Base-by-base conservation (phyloP, 2,888 invertebrate genomes). In the Alitta virens region DNA sequence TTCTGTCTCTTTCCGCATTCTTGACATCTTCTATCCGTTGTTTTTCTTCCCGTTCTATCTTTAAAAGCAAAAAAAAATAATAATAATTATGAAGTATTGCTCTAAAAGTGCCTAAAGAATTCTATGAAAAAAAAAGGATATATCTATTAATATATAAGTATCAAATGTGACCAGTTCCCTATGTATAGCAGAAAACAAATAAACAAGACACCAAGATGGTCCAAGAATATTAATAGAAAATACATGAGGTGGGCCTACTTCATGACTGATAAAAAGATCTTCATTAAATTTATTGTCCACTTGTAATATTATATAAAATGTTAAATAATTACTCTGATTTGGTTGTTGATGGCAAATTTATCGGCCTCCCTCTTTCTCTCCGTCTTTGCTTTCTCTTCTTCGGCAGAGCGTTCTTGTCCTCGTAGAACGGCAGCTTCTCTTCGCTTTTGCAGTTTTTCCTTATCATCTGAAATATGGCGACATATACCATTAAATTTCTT, bases 21-120 rank as follows among this genome's bases (percentile, higher is more conserved):
- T 87, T 87, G 54, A 88, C 84, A 0, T 82, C 77, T 63, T 89
- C 87, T 81, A 91, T 90, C 67, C 86, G 75, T 46, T 85, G 79
- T 65, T 88, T 85, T 53, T 86, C 86, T 68, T 82, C 81, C 0
- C 85, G 84, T 69, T 88, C 87, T 16, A 80, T 63, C 80, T 81
- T 43, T 21, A 2, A 54, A 21, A 7, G 7, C 2, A 3, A 27
- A 16, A 38, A 50, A 50, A 16, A 50, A 21, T 16, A 18, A 50
- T 18, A 12, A 9, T 33, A 18, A 24, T 9, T 14, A 60, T 12
- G 9, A 61, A 25, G 1, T n/a, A n/a, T n/a, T n/a, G n/a, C n/a
- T n/a, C n/a, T n/a, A n/a, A n/a, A n/a, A n/a, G n/a, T n/a, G n/a
- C n/a, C n/a, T n/a, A n/a, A n/a, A n/a, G n/a, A n/a, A n/a, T n/a